phyloP scores from a whole-genome alignment of 2,797 vertebrate genomes.

The Acipenser transmontanus region DNA sequence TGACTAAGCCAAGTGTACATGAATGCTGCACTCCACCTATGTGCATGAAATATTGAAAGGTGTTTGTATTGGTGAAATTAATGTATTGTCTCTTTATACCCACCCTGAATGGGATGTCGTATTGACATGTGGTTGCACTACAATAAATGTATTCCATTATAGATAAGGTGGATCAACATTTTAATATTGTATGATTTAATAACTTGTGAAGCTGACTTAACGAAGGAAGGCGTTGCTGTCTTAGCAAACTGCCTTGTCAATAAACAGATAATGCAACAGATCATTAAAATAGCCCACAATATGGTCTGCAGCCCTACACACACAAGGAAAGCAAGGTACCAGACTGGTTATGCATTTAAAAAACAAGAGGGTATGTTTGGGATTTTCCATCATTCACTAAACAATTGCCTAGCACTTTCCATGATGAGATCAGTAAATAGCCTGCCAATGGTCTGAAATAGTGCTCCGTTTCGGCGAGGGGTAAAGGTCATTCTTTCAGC shows the following conservation, averaged over 20 bases:
- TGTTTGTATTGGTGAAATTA: no score
- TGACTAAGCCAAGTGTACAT: no score
- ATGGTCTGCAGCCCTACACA: constrained; percentile 13
- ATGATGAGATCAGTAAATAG: constrained; percentile 24
- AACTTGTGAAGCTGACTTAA: not conserved
- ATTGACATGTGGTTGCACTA: no score
- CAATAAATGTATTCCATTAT: no score
- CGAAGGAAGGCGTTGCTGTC: constrained; percentile 30
- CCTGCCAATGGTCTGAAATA: constrained; percentile 11
- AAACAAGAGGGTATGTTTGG: constrained; percentile 1
- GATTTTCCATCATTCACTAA: constrained; percentile 20
- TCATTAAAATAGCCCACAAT: constrained; percentile 6
- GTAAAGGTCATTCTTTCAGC: constrained; percentile 6
- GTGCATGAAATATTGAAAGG: no score
- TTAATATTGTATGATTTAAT: constrained; percentile 3
- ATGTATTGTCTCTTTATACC: no score
- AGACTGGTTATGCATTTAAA: not conserved
- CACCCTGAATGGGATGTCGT: no score
- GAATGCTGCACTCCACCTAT: no score
- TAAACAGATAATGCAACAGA: constrained; percentile 15
- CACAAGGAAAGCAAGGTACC: not conserved
- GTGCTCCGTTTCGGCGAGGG: constrained; percentile 16
- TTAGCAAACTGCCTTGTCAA: constrained; percentile 13
- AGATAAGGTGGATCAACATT: not conserved
- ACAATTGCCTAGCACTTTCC: constrained; percentile 16